Conservation (phyloP, 2,888 invertebrate genomes). For the Mesoligia furuncula region DNA sequence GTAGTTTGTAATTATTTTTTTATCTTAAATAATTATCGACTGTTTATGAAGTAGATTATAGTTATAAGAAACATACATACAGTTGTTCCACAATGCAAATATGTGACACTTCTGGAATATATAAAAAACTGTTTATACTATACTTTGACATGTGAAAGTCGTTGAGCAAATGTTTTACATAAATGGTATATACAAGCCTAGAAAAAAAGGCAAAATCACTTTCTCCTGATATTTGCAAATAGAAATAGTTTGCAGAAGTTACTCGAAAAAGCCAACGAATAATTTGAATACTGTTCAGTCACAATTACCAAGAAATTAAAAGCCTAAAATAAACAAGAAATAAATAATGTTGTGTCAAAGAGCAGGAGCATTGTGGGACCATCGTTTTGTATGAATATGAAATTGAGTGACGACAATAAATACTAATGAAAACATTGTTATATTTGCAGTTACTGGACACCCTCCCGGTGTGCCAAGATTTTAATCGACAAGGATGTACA, state of each 20-base stretch:
- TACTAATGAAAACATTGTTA: slow-evolving; percentile 78
- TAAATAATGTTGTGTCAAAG: slow-evolving; percentile 42
- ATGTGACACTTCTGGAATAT: slow-evolving; percentile 41
- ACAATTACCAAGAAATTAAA: slow-evolving; percentile 9
- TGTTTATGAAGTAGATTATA: slow-evolving; percentile 86
- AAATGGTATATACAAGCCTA: slow-evolving; percentile 4
- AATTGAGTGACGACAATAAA: slow-evolving; percentile 69
- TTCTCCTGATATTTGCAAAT: slow-evolving; percentile 31
- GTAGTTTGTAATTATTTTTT: slow-evolving; percentile 55
- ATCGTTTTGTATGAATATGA: slow-evolving; percentile 75
- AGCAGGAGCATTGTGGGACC: slow-evolving; percentile 70
- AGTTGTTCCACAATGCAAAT: slow-evolving; percentile 74
- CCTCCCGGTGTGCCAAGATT: slow-evolving; percentile 99
- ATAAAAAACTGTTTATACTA: slow-evolving; percentile 12
- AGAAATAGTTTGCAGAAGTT: slow-evolving; percentile 17
- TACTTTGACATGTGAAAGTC: slow-evolving; percentile 15
- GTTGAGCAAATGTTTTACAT: slow-evolving; percentile 24
- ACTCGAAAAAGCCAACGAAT: slow-evolving; percentile 50
- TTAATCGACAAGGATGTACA: slow-evolving; percentile 99
- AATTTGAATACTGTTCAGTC: slow-evolving; percentile 26
- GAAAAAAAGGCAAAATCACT: neutral
- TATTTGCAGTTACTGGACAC: slow-evolving; percentile 99
- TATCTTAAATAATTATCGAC: slow-evolving; percentile 73
- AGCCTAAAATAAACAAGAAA: slow-evolving; percentile 20
- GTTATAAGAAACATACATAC: slow-evolving; percentile 75